Evolutionary conservation across 2,888 invertebrate species (phyloP), one percentile per base, ranked within the genome.

Genomic region (Eristalis pertinax): DNA sequence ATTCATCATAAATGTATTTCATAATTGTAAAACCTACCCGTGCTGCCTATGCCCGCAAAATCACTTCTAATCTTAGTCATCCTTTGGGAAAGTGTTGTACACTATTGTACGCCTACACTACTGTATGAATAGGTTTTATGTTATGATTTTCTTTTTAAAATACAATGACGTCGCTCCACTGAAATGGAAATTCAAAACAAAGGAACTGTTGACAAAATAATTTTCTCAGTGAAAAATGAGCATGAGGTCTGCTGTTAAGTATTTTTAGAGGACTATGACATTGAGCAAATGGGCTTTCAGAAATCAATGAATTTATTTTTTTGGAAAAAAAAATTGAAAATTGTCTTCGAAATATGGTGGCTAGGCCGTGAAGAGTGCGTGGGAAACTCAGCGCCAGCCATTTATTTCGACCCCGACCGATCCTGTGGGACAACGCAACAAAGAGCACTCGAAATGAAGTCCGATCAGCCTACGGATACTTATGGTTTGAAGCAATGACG

Each of bases 151-250:
- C 38, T 62, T 7, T 62, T 26, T 7, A 65, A n/a, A 29, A 32
- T 43, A 24, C 29, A 43, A 43, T 60, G 68, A 32, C 13, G 19
- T 38, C 13, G 29, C 60, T 35, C 19, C 8, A 8, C 8, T 19
- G 8, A n/a, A 24, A 58, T 29, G 65, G 29, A 58, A 76, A 60
- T 41, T 41, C 0, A 10, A 62, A 72, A 60, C 41, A 67, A 67
- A 60, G 43, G 43, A 76, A 15, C 60, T 60, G 41, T 41, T 67
- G 67, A 58, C 76, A 76, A 32, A n/a, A 68, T 29, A 11, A 29
- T 32, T 43, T 67, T 32, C 50, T 50, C 50, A 19, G 35, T 22
- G 29, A 67, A 10, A 26, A 13, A n/a, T n/a, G 11, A 60, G 50
- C 29, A 29, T 29, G 72, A 19, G 72, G 32, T 26, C 8, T 70